Percentiles rank a stretch among this genome's conserved stretches.
phyloP scores from a whole-genome alignment of 2,888 invertebrate genomes.

The Harpalus rubripes region DNA sequence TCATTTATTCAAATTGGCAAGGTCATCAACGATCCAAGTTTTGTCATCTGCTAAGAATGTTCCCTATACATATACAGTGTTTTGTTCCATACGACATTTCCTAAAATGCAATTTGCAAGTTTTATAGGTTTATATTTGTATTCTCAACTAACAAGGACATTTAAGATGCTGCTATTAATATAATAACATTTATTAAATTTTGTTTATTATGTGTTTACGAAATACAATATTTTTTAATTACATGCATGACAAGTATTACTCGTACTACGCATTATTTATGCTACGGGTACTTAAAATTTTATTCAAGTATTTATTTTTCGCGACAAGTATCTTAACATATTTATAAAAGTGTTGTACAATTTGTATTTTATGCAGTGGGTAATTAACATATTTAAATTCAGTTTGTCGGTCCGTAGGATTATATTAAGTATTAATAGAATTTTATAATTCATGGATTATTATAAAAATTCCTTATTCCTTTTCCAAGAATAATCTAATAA shows the following conservation, averaged over 20 bases:
- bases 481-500: not conserved
- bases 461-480: not conserved
- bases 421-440: constrained; percentile 1
- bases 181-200: not conserved
- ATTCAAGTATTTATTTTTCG: constrained; percentile 30
- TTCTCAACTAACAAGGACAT: constrained; percentile 17
- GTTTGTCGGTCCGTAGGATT: not conserved
- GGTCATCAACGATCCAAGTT: constrained; percentile 10
- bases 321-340: not conserved
- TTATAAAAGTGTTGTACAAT: not conserved
- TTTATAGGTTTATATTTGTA: constrained; percentile 24
- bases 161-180: not conserved
- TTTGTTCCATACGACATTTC: constrained; percentile 34
- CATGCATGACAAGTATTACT: no score
- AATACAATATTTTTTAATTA: not conserved
- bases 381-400: not conserved
- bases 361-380: not conserved
- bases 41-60: constrained; percentile 41
- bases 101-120: constrained; percentile 37
- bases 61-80: constrained; percentile 12
- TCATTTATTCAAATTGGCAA: constrained; percentile 18
- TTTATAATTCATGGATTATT: not conserved
- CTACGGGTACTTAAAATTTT: no score
- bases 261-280: no score
- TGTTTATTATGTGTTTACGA: constrained; percentile 23